A percentile compares a stretch with the other conserved stretches of the same genome.
Evolutionary conservation across 2,797 vertebrate species (phyloP).

Genomic region (Hirundo rustica): DNA sequence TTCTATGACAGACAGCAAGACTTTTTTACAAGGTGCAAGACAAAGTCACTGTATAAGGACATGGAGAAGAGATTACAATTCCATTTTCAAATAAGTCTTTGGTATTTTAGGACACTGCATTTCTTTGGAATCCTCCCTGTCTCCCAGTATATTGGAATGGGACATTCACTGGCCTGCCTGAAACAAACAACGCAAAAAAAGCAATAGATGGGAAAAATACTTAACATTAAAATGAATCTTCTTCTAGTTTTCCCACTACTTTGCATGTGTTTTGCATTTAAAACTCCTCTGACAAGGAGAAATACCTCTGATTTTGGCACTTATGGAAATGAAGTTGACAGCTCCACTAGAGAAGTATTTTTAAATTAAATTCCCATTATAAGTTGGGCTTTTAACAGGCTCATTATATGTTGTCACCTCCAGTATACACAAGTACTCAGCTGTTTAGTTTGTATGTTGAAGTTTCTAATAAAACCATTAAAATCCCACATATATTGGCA

Average conservation of each 20-base stretch:
- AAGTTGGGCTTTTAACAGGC: background rate
- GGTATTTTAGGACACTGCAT: background rate
- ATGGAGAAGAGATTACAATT: background rate
- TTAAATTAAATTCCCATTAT: background rate
- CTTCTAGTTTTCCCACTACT: background rate
- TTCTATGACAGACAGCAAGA: slow-evolving; percentile 1
- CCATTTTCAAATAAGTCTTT: background rate
- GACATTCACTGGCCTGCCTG: background rate
- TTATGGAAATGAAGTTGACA: background rate
- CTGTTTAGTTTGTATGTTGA: background rate
- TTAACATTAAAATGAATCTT: background rate
- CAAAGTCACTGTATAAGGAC: background rate
- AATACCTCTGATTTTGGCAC: background rate
- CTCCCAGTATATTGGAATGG: background rate
- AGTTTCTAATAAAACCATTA: background rate
- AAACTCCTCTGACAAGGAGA: background rate
- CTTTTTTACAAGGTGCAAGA: background rate
- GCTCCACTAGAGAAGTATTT: background rate
- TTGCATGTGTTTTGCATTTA: background rate
- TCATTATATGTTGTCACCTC: background rate
- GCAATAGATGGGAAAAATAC: background rate
- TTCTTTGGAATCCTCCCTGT: background rate
- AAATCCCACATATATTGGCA: background rate
- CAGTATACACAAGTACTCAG: background rate
- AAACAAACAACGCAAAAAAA: background rate